These are phyloP conservation scores for Embidobia sp. DNA, from an alignment of 2,888 invertebrate species.

Conservation along the genomic window DNA sequence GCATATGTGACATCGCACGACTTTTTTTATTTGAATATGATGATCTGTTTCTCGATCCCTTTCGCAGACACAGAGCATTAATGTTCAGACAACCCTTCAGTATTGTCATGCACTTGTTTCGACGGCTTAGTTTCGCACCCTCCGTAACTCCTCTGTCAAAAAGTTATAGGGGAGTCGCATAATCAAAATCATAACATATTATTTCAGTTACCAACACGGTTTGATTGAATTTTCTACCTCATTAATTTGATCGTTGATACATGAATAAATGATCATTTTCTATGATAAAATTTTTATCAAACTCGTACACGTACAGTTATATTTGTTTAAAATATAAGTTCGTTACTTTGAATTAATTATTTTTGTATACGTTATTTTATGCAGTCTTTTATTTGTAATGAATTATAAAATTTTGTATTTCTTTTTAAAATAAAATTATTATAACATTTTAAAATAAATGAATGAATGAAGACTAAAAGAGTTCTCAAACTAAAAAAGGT, in stretches of 20 bases:
- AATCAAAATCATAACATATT: constrained; percentile 45
- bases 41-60: constrained; percentile 35
- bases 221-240: constrained; percentile 27
- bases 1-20: constrained; percentile 29
- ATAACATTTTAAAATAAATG: too few relatives aligned
- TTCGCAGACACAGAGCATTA: constrained; percentile 4
- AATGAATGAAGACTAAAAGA: too few relatives aligned
- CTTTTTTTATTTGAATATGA: constrained; percentile 42
- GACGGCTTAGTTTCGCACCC: constrained; percentile 1
- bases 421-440: too few relatives aligned
- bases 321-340: too few relatives aligned
- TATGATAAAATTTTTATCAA: not conserved
- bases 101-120: constrained; percentile 24
- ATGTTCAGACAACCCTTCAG: constrained; percentile 41
- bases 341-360: too few relatives aligned
- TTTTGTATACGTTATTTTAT: too few relatives aligned
- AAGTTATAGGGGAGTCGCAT: constrained; percentile 16
- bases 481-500: not conserved
- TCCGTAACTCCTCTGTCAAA: constrained; percentile 2
- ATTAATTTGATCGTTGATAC: constrained; percentile 8
- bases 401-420: too few relatives aligned
- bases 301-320: too few relatives aligned
- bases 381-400: too few relatives aligned
- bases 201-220: constrained; percentile 4
- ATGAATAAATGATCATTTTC: constrained; percentile 14